Evolutionary conservation across 2,113 vertebrate species (phyloP).

Genomic region (Cromileptes altivelis): DNA sequence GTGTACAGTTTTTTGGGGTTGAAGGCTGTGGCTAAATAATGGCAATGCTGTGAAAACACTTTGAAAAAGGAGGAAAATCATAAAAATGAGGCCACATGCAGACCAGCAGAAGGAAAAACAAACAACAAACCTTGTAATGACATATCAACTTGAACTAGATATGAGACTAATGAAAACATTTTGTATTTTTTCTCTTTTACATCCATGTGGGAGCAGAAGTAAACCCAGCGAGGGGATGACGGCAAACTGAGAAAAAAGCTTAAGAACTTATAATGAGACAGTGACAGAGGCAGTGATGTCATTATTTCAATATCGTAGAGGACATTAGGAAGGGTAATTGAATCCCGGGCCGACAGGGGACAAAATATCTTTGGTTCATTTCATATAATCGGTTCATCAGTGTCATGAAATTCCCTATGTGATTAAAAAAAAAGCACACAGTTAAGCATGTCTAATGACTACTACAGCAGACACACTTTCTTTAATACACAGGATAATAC

Average conservation of each 20-base stretch:
- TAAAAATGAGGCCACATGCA: not conserved
- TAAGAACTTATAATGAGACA: conserved; percentile 17
- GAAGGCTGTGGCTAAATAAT: conserved; percentile 13
- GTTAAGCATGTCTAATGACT: not conserved
- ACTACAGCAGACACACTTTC: not conserved
- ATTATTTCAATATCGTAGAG: conserved; percentile 30
- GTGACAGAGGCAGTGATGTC: conserved; percentile 3
- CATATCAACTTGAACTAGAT: conserved; percentile 3
- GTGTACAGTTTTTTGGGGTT: not conserved
- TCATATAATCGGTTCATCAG: conserved; percentile 23
- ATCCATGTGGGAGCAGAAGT: not conserved
- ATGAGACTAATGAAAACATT: not conserved
- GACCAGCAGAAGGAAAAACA: not conserved
- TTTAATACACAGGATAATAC: not conserved
- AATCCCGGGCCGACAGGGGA: conserved; percentile 25
- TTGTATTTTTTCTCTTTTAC: not conserved
- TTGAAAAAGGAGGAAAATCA: no score
- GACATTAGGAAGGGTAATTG: conserved; percentile 30
- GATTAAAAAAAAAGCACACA: conserved; percentile 1
- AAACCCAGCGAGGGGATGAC: not conserved
- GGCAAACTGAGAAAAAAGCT: not conserved
- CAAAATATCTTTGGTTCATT: conserved; percentile 31
- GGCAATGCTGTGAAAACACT: not conserved
- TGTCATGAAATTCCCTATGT: conserved; percentile 6
- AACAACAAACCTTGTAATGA: conserved; percentile 4